Evolutionary conservation across 2,888 invertebrate genomes (phyloP).

Genomic region (Caenorhabditis macrosperma): DNA sequence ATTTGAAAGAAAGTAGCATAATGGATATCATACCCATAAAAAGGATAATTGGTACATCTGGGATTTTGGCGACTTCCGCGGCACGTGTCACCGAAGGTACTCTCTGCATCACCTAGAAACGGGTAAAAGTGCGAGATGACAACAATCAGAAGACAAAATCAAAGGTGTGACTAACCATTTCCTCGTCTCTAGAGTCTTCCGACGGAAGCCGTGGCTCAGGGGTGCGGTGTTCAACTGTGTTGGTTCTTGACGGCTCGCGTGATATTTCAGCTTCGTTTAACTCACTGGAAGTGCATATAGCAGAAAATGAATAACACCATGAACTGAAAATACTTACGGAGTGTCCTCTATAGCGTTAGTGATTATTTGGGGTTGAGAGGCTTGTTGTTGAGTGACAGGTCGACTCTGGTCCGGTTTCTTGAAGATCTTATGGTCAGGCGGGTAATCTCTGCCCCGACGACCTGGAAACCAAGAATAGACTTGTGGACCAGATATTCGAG

Average conservation of each 20-base stretch:
- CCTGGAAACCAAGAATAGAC: conserved; percentile 15
- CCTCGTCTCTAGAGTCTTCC: conserved; percentile 7
- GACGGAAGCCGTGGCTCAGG: conserved; percentile 38
- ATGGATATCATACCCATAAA: conserved; percentile 77
- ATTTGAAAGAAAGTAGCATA: not conserved
- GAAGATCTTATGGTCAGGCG: not conserved
- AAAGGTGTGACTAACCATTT: conserved; percentile 15
- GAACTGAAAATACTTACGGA: conserved; percentile 9
- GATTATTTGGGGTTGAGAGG: conserved; percentile 1
- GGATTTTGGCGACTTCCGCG: conserved; percentile 76
- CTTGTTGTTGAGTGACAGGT: not conserved
- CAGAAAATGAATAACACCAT: not conserved
- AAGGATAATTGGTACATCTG: conserved; percentile 78
- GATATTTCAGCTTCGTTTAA: conserved; percentile 25
- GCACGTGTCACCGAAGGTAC: conserved; percentile 77
- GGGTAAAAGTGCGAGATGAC: not conserved
- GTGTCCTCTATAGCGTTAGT: conserved; percentile 36
- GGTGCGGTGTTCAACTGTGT: conserved; percentile 55
- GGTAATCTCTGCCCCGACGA: conserved; percentile 1
- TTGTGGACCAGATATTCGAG: not conserved
- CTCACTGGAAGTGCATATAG: conserved; percentile 23
- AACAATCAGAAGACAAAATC: not conserved
- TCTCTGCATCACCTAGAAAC: conserved; percentile 60
- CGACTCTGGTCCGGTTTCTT: not conserved
- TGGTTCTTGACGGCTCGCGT: conserved; percentile 43